Evolutionary conservation across 2,888 invertebrate species (phyloP).

Genomic region (Spisula subtruncata): DNA sequence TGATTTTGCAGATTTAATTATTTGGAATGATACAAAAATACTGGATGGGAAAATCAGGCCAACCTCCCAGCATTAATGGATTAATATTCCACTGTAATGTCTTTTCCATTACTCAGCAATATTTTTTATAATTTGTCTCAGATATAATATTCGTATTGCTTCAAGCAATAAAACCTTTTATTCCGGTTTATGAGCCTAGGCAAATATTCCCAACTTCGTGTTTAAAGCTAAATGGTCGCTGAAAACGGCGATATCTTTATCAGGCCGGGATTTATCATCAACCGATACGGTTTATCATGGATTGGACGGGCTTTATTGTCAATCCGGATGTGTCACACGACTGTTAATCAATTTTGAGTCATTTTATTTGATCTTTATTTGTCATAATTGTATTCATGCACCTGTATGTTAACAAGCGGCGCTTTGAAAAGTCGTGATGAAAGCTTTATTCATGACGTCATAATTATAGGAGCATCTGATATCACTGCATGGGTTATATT

Average conservation of each 20-base stretch:
- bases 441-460: too few relatives aligned
- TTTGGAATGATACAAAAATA: too few relatives aligned
- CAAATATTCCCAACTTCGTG: conserved; percentile 4
- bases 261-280: conserved; percentile 6
- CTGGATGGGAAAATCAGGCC: too few relatives aligned
- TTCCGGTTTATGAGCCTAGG: not conserved
- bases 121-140: not conserved
- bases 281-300: conserved; percentile 16
- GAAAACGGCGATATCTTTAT: conserved; percentile 24
- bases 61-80: too few relatives aligned
- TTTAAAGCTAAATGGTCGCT: not conserved
- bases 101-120: not conserved
- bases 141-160: not conserved
- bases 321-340: not conserved
- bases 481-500: too few relatives aligned
- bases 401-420: not conserved
- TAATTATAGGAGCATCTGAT: too few relatives aligned
- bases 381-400: not conserved
- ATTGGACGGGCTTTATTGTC: not conserved
- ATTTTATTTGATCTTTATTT: conserved; percentile 25
- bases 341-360: conserved; percentile 3
- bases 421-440: not conserved
- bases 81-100: not conserved
- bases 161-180: not conserved
- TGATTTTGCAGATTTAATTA: too few relatives aligned